Conservation (phyloP, 2,888 invertebrate genomes). For the Drosophila picticornis region DNA sequence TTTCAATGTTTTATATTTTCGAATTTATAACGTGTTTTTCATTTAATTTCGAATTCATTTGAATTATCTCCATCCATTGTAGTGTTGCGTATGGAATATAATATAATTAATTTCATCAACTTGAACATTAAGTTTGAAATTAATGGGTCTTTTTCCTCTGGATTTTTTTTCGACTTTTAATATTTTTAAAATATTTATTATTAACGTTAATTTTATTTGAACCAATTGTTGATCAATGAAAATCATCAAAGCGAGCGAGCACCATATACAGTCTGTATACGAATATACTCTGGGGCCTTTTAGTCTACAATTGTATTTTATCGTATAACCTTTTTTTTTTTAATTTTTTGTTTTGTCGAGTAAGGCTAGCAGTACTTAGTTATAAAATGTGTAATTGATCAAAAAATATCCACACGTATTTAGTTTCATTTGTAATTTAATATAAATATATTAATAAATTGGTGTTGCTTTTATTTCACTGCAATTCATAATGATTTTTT, state of each 20-base stretch:
- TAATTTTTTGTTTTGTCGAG: constrained; percentile 14
- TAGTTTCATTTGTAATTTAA: constrained; percentile 51
- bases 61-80: background rate
- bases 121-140: background rate
- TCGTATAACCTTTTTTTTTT: constrained; percentile 2
- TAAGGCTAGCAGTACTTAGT: constrained; percentile 54
- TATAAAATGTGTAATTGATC: constrained; percentile 35
- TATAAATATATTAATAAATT: constrained; percentile 46
- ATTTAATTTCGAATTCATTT: background rate
- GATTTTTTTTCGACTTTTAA: background rate
- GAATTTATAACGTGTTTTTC: background rate
- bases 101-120: background rate
- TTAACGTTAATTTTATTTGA: background rate
- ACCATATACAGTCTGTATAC: background rate
- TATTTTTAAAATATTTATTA: background rate
- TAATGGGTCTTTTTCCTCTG: background rate
- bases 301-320: constrained; percentile 12
- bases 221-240: background rate
- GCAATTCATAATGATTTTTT: constrained; percentile 15
- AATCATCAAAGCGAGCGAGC: background rate
- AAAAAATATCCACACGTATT: constrained; percentile 28
- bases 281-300: constrained; percentile 2
- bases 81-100: background rate
- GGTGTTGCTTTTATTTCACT: constrained; percentile 30
- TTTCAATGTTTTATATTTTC: background rate